Evolutionary conservation across 2,797 vertebrate genomes (phyloP).

Genomic region (Vireo griseus): DNA sequence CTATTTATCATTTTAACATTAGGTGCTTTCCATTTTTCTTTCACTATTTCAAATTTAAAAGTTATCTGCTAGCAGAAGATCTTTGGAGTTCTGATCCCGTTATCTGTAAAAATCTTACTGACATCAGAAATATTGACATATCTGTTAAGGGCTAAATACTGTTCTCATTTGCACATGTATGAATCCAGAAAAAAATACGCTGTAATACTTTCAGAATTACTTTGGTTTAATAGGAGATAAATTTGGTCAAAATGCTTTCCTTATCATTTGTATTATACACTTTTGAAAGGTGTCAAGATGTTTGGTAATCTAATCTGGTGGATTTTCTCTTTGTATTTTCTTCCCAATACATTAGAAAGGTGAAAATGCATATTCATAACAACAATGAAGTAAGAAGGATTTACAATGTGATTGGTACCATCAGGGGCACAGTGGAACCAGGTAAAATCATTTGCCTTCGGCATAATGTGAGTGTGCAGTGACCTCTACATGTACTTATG

Average conservation of each 20-base stretch:
- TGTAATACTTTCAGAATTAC: not conserved
- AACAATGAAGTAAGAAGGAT: slow-evolving; percentile 86
- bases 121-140: not conserved
- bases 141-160: not conserved
- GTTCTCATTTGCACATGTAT: not conserved
- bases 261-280: not conserved
- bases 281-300: not conserved
- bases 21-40: not conserved
- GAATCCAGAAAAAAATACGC: not conserved
- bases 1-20: not conserved
- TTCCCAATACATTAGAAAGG: slow-evolving; percentile 74
- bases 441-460: slow-evolving; percentile 73
- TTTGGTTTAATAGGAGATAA: not conserved
- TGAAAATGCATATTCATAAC: slow-evolving; percentile 88
- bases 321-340: not conserved
- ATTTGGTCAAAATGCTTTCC: not conserved
- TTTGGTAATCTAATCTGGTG: not conserved
- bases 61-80: not conserved
- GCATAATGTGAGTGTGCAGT: not conserved
- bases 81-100: not conserved
- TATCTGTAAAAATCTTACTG: not conserved
- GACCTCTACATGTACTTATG: not conserved
- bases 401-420: slow-evolving; percentile 91
- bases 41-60: not conserved
- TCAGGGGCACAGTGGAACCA: slow-evolving; percentile 87